Conservation (phyloP, 1,140 invertebrate species). For the Drosophila gunungcola region DNA sequence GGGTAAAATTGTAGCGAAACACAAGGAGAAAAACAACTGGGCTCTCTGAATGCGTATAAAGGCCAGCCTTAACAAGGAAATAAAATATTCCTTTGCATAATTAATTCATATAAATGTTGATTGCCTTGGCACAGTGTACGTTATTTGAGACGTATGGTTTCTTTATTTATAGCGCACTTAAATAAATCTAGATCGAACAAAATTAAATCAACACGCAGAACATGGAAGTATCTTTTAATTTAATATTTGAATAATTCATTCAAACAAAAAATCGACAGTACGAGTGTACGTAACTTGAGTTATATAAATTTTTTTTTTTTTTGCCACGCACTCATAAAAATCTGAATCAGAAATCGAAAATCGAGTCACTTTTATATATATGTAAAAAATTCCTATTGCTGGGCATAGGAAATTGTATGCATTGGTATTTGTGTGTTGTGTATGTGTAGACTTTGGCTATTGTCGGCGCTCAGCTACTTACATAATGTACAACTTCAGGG, state of each 20-base stretch:
- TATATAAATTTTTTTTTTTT: not conserved
- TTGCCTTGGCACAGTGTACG: too few relatives aligned
- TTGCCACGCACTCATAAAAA: too few relatives aligned
- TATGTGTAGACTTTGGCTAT: constrained; percentile 1
- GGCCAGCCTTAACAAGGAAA: not conserved
- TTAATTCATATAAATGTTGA: too few relatives aligned
- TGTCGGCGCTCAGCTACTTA: constrained; percentile 6
- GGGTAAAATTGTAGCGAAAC: not conserved
- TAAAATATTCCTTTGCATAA: too few relatives aligned
- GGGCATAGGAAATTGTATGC: constrained; percentile 10
- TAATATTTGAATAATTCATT: constrained; percentile 5
- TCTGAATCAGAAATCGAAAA: constrained; percentile 6
- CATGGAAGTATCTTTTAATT: not conserved
- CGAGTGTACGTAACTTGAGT: constrained; percentile 4
- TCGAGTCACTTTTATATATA: constrained; percentile 1
- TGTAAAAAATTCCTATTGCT: constrained; percentile 8
- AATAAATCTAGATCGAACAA: not conserved
- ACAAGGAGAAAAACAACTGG: constrained; percentile 5
- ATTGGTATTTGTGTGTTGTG: not conserved
- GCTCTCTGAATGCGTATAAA: not conserved
- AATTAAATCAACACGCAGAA: not conserved
- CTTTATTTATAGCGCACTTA: too few relatives aligned
- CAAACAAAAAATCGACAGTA: not conserved
- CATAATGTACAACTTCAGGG: not conserved
- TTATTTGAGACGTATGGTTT: too few relatives aligned